phyloP scores from a whole-genome alignment of 2,888 invertebrate genomes.

The Mechanitis messenoides region DNA sequence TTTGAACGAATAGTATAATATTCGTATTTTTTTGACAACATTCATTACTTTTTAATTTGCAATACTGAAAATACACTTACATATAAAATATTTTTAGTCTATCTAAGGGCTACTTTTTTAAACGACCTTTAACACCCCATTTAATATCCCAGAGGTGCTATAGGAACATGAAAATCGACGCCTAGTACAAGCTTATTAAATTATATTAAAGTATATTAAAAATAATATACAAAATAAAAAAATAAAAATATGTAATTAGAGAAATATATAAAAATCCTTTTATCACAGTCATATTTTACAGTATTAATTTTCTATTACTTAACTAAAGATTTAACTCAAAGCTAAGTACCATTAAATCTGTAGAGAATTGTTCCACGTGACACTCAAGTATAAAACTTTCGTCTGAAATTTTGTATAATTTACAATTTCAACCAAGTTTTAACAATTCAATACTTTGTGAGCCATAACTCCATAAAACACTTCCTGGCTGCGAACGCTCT shows the following conservation, averaged over 20 bases:
- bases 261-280: background rate
- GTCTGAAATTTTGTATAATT: slow-evolving; percentile 7
- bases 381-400: slow-evolving; percentile 6
- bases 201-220: too few relatives aligned
- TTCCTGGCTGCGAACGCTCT: slow-evolving; percentile 4
- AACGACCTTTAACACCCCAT: too few relatives aligned
- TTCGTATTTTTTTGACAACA: too few relatives aligned
- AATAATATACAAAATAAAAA: too few relatives aligned
- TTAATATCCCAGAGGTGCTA: too few relatives aligned
- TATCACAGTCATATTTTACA: background rate
- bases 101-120: too few relatives aligned
- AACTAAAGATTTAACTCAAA: slow-evolving; percentile 1
- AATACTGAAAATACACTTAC: too few relatives aligned
- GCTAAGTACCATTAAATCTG: slow-evolving; percentile 3
- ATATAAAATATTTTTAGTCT: too few relatives aligned
- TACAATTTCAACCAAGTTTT: slow-evolving; percentile 6
- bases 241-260: background rate
- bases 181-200: too few relatives aligned
- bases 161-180: too few relatives aligned
- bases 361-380: slow-evolving; percentile 6
- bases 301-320: slow-evolving; percentile 2
- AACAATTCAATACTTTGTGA: slow-evolving; percentile 8
- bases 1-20: too few relatives aligned
- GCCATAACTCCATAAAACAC: slow-evolving; percentile 7
- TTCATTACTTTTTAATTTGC: too few relatives aligned